A percentile compares a stretch with the other conserved stretches of the same genome.
These are phyloP conservation scores for Epistrophella euchroma DNA, from an alignment of 2,888 invertebrate genomes.

Conservation along the genomic window DNA sequence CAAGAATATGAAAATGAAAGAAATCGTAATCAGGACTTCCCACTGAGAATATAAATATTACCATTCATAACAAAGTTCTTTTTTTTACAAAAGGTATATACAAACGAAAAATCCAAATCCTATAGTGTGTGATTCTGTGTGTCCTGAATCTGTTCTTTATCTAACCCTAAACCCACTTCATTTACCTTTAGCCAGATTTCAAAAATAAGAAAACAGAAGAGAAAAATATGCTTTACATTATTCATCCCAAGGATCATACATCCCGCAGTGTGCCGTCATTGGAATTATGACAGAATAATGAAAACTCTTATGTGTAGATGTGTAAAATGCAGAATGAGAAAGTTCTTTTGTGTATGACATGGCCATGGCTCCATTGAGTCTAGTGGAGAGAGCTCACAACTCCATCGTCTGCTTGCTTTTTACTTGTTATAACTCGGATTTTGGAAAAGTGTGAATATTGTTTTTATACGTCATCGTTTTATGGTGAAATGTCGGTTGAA, in stretches of 20 bases:
- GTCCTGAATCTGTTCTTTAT: slow-evolving; percentile 32
- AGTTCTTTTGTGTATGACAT: slow-evolving; percentile 13
- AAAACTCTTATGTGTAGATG: slow-evolving; percentile 31
- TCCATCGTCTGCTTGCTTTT: slow-evolving; percentile 22
- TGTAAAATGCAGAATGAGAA: slow-evolving; percentile 5
- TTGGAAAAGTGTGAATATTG: slow-evolving; percentile 83
- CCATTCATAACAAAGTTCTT: slow-evolving; percentile 19
- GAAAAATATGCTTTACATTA: slow-evolving; percentile 44
- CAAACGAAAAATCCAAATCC: slow-evolving; percentile 49
- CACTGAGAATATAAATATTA: slow-evolving; percentile 53
- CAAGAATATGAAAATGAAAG: slow-evolving; percentile 49
- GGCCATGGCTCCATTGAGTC: slow-evolving; percentile 46
- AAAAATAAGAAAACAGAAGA: background rate
- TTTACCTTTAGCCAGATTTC: slow-evolving; percentile 55
- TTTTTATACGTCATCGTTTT: slow-evolving; percentile 79
- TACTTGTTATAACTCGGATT: slow-evolving; percentile 48
- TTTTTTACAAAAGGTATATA: slow-evolving; percentile 37
- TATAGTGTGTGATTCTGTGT: slow-evolving; percentile 6
- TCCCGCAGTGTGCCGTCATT: slow-evolving; percentile 65
- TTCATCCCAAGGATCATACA: slow-evolving; percentile 71
- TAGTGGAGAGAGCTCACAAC: slow-evolving; percentile 16
- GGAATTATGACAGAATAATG: slow-evolving; percentile 72
- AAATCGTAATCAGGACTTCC: slow-evolving; percentile 67
- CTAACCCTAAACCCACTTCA: slow-evolving; percentile 64
- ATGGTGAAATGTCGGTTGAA: slow-evolving; percentile 34